phyloP scores from a whole-genome alignment of 1,140 invertebrate genomes.

The Sycophila sp. region DNA sequence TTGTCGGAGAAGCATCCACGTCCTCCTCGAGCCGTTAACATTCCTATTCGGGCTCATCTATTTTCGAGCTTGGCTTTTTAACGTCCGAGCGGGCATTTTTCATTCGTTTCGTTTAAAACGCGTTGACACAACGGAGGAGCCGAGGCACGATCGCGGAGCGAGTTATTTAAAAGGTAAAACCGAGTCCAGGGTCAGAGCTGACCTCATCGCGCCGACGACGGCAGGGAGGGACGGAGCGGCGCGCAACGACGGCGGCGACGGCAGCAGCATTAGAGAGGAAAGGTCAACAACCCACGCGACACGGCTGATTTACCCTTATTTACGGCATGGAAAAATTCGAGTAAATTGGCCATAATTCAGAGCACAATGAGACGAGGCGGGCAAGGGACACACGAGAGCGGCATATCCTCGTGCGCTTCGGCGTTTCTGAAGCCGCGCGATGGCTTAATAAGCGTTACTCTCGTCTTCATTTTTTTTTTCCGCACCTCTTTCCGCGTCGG shows the following conservation, averaged over 20 bases:
- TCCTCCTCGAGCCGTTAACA: not conserved
- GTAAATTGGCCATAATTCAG: constrained; percentile 44
- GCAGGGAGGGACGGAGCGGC: not conserved
- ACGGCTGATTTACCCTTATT: constrained; percentile 45
- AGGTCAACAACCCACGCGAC: constrained; percentile 32
- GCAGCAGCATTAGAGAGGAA: not conserved
- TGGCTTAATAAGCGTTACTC: constrained; percentile 27
- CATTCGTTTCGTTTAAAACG: constrained; percentile 4
- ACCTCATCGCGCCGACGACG: constrained; percentile 10
- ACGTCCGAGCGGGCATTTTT: not conserved
- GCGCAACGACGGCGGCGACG: not conserved
- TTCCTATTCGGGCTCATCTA: constrained; percentile 7
- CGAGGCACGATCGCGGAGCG: not conserved
- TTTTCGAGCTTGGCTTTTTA: constrained; percentile 7
- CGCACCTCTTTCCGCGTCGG: not conserved
- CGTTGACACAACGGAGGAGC: constrained; percentile 3
- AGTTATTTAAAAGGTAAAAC: constrained; percentile 25
- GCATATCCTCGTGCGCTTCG: constrained; percentile 1
- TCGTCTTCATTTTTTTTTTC: constrained; percentile 12
- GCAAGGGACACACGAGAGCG: not conserved
- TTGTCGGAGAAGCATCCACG: not conserved
- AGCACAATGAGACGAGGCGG: constrained; percentile 37
- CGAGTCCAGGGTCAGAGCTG: constrained; percentile 27
- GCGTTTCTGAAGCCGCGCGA: constrained; percentile 20
- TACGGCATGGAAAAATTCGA: constrained; percentile 43